These are phyloP conservation scores for Aphelocoma californica DNA, from an alignment of 2,797 vertebrate genomes.

Conservation along the genomic window DNA sequence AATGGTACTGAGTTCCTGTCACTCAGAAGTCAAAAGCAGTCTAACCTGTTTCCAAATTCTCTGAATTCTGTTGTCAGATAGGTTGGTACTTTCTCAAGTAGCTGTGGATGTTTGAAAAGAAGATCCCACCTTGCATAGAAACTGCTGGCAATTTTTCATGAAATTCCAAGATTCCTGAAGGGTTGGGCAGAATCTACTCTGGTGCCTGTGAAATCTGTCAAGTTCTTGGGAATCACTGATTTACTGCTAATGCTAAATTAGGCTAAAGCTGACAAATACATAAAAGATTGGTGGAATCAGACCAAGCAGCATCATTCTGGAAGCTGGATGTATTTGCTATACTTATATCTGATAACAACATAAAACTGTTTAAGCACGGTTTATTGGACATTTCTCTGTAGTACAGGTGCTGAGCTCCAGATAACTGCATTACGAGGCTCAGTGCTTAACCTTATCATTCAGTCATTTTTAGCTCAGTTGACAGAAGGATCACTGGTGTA, in stretches of 20 bases:
- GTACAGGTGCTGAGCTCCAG: constrained; percentile 42
- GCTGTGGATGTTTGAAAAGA: background rate
- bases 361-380: constrained; percentile 25
- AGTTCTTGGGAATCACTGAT: background rate
- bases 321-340: constrained; percentile 47
- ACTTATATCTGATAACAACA: constrained; percentile 13
- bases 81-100: background rate
- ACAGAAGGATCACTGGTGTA: constrained; percentile 54
- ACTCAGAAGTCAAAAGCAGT: background rate
- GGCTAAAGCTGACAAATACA: constrained; percentile 5
- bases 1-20: background rate
- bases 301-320: constrained; percentile 24
- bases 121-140: background rate
- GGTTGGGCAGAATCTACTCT: background rate
- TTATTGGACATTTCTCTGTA: constrained; percentile 53
- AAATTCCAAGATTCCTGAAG: background rate
- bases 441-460: constrained; percentile 51
- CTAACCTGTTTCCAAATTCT: background rate
- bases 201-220: background rate
- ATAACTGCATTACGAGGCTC: background rate
- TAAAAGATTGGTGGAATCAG: constrained; percentile 26
- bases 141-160: background rate
- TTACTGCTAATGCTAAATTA: background rate
- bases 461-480: constrained; percentile 45
- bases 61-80: background rate